A percentile compares a stretch with the other conserved stretches of the same genome.
Conservation (phyloP, 2,113 vertebrate species). For the Oplegnathus fasciatus region DNA sequence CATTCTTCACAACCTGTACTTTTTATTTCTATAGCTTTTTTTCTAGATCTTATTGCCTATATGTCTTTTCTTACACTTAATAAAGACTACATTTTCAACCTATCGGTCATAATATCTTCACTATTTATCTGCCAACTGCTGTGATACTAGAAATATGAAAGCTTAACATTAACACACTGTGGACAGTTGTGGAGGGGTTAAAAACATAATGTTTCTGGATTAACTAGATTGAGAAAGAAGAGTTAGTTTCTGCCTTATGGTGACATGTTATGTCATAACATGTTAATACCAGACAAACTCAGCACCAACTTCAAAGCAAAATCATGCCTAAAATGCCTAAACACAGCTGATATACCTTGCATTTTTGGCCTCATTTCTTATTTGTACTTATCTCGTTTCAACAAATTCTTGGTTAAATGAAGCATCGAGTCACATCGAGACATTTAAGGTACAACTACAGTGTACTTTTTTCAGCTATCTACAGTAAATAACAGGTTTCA, state of each 20-base stretch:
- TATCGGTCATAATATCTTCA: neutral
- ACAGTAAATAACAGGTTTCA: conserved; percentile 1
- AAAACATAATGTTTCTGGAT: neutral
- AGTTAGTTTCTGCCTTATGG: neutral
- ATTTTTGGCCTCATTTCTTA: neutral
- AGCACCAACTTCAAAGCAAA: neutral
- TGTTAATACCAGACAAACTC: neutral
- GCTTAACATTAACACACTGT: neutral
- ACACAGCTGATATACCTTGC: neutral
- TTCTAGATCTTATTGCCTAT: neutral
- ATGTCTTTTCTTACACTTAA: neutral
- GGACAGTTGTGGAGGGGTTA: neutral
- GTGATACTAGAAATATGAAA: neutral
- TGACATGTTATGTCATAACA: neutral
- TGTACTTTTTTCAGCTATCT: neutral
- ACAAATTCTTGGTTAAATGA: neutral
- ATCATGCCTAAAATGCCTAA: neutral
- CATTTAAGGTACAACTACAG: neutral
- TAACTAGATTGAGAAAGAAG: neutral
- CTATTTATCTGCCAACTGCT: too few relatives aligned
- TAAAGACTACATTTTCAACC: neutral
- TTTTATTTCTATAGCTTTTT: neutral
- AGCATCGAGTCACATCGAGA: neutral
- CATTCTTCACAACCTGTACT: neutral
- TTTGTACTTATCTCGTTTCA: neutral